Evolutionary conservation across 92 coral and sea anemone genomes (phyloP).

Genomic region (Micromussa lordhowensis): DNA sequence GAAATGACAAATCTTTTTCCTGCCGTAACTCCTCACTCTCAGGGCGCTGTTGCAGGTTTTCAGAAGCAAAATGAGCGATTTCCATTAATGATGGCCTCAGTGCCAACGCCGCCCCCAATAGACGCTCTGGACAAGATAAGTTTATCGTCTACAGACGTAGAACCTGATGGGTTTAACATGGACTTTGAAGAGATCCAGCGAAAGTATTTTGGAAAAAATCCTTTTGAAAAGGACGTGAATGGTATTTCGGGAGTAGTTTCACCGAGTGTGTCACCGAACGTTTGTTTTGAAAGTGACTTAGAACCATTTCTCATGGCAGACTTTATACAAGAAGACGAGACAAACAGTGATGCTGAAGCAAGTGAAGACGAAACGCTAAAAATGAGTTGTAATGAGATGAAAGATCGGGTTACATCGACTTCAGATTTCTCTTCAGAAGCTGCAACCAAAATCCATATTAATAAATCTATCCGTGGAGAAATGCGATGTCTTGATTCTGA

Average conservation of each 20-base stretch:
- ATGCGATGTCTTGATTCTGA: background rate
- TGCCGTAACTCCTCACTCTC: conserved; percentile 9
- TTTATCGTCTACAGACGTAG: conserved; percentile 34
- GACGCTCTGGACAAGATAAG: conserved; percentile 71
- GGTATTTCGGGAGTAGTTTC: background rate
- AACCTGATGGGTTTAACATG: background rate
- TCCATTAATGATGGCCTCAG: conserved; percentile 12
- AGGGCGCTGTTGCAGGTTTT: background rate
- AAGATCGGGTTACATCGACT: background rate
- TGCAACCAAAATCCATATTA: background rate
- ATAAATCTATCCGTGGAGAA: background rate
- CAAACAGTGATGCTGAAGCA: background rate
- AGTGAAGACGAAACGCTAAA: background rate
- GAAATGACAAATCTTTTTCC: conserved; percentile 52
- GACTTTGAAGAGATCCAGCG: conserved; percentile 16
- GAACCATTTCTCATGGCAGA: conserved; percentile 49
- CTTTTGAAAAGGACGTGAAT: background rate
- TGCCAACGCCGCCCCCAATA: conserved; percentile 84
- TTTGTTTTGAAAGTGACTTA: background rate
- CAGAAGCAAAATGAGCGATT: background rate
- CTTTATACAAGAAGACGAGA: conserved; percentile 26
- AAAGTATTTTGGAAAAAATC: background rate
- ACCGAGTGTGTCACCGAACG: background rate
- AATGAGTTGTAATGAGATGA: background rate
- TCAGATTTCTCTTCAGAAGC: background rate